A percentile compares a stretch with the other conserved stretches of the same genome.
Conservation (phyloP, 2,888 invertebrate genomes). For the Papilio gigon region DNA sequence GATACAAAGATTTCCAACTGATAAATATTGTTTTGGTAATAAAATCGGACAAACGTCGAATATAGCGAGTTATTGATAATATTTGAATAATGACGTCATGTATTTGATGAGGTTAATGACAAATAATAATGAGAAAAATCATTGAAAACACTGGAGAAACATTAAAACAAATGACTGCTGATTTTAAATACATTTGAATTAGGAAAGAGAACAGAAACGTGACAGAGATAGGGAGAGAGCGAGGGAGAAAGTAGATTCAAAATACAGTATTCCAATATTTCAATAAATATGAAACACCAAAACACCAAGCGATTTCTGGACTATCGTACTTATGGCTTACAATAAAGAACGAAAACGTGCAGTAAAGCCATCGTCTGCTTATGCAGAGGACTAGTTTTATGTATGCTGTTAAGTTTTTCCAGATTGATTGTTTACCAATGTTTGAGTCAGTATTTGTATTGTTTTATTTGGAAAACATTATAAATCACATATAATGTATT, state of each 20-base stretch:
- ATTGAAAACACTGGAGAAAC: background rate
- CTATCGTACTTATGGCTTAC: too few relatives aligned
- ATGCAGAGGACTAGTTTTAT: too few relatives aligned
- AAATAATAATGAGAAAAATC: background rate
- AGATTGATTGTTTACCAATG: background rate
- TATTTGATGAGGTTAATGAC: background rate
- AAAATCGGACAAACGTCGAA: background rate
- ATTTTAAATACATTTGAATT: background rate
- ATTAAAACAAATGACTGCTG: background rate
- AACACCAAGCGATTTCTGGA: too few relatives aligned
- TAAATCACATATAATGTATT: background rate
- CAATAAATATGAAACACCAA: too few relatives aligned
- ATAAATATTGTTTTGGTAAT: constrained; percentile 7
- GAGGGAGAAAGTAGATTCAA: too few relatives aligned
- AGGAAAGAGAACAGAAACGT: too few relatives aligned
- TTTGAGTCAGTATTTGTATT: background rate
- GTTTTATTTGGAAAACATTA: background rate
- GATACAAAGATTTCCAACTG: constrained; percentile 8
- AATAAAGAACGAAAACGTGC: too few relatives aligned
- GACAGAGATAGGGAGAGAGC: too few relatives aligned
- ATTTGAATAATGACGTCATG: background rate
- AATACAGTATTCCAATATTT: background rate
- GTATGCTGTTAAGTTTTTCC: background rate
- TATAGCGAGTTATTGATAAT: background rate
- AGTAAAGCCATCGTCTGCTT: too few relatives aligned